Evolutionary conservation across 2,888 invertebrate species (phyloP), one percentile per base, ranked within the genome.

Genomic region (Junonia oenone): DNA sequence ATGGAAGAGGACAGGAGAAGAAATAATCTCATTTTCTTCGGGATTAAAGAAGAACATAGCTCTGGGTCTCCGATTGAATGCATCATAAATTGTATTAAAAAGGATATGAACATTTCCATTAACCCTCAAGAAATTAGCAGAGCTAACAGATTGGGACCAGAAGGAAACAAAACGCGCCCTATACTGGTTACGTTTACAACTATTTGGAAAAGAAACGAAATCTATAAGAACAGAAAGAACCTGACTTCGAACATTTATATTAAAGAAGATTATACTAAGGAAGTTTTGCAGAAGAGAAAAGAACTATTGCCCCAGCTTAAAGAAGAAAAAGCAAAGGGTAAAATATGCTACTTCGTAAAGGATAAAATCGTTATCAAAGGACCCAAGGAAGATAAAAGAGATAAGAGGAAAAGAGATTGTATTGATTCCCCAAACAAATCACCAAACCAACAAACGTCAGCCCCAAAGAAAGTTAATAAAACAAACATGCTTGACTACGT

Each of bases 351-450:
- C 11, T 29, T 22, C 11, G 17, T 52, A 33, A 43, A 47, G 6
- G 13, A 57, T 29, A 45, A 43, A 52, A 5, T 56, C 14, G 45
- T 52, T 1, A 49, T 38, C 3, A 55, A 50, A 50, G 50, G 55
- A 6, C 40, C 45, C 1, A 51, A 49, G 13, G 45, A 55, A 38
- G 45, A 40, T 9, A 37, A 49, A 26, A 45, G 29, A 11, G 53
- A 35, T 8, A 58, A 51, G 37, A 48, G 51, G 51, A 65, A 91
- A 31, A 31, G 9, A 9, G 31, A 31, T 11, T 2, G n/a, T 11
- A 31, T 11, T 11, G 31, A 31, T 31, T 31, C 31, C 9, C 9
- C 31, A 31, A 11, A 6, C 4, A 31, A 31, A 31, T 9, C 31
- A 9, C 31, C 11, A 31, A 11, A 31, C 9, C 31, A 31, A 31